Conservation (phyloP, 2,113 vertebrate species). For the Himantopus leucocephalus region DNA sequence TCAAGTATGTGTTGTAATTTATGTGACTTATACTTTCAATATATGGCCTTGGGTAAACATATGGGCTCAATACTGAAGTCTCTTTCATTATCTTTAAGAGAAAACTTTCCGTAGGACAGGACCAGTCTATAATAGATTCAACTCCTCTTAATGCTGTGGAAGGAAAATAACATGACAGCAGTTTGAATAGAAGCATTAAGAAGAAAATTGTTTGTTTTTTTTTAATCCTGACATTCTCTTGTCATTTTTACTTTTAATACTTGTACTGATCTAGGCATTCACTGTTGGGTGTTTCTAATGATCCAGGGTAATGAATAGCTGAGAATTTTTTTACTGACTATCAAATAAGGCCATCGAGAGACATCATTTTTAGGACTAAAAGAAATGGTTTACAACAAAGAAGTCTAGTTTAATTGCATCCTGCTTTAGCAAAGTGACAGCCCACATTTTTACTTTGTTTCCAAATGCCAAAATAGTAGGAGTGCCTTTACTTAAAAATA, state of each 20-base stretch:
- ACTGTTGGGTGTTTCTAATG: neutral
- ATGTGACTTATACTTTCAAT: neutral
- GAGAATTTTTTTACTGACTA: neutral
- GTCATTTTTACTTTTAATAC: neutral
- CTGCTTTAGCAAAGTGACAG: neutral
- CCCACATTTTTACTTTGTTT: neutral
- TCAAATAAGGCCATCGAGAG: neutral
- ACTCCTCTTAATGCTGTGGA: neutral
- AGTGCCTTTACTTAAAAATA: neutral
- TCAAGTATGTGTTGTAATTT: neutral
- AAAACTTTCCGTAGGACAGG: neutral
- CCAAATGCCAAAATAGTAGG: neutral
- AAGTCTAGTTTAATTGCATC: neutral
- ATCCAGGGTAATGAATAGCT: neutral
- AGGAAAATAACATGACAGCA: neutral
- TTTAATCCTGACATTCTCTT: neutral
- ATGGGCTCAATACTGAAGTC: neutral
- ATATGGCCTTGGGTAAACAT: neutral
- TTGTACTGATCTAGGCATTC: neutral
- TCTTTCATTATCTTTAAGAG: neutral
- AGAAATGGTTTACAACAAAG: neutral
- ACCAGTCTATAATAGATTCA: neutral
- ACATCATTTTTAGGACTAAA: neutral
- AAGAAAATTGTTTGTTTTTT: too few species aligned
- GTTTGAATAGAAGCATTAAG: neutral